Conservation (phyloP, 2,888 invertebrate genomes). For the Suillia variegata region DNA sequence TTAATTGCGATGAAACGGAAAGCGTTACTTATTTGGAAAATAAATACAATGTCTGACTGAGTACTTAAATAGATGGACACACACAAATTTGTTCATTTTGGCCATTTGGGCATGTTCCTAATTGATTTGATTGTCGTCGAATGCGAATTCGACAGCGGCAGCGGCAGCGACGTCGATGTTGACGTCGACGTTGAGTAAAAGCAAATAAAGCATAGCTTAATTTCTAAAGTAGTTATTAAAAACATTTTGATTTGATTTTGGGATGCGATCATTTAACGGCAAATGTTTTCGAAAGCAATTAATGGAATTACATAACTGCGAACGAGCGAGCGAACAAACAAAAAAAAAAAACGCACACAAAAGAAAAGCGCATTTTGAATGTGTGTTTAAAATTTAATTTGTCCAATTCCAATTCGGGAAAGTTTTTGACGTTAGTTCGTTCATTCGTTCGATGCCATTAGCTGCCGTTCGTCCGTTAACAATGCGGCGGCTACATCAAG, state of each 20-base stretch:
- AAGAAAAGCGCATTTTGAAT: neutral
- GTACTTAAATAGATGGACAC: neutral
- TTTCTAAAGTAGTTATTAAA: neutral
- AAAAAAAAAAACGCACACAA: neutral
- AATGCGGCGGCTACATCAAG: too few relatives aligned
- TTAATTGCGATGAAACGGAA: constrained; percentile 33
- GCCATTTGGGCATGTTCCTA: constrained; percentile 25
- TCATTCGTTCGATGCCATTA: neutral
- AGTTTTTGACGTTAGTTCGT: constrained; percentile 5
- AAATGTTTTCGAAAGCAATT: constrained; percentile 3
- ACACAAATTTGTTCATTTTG: constrained; percentile 34
- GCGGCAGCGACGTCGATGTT: constrained; percentile 25
- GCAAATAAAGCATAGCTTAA: neutral
- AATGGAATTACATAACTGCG: constrained; percentile 2
- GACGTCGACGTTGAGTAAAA: neutral
- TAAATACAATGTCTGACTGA: neutral
- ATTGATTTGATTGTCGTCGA: constrained; percentile 28
- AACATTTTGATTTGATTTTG: too few relatives aligned
- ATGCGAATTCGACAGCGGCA: constrained; percentile 9
- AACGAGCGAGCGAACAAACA: too few relatives aligned
- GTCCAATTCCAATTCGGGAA: neutral
- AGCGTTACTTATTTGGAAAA: constrained; percentile 43
- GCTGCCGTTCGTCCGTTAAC: too few relatives aligned
- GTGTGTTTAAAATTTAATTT: too few relatives aligned
- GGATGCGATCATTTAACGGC: neutral